Evolutionary conservation across 2,888 invertebrate genomes (phyloP).

Genomic region (Sinelater perroti): DNA sequence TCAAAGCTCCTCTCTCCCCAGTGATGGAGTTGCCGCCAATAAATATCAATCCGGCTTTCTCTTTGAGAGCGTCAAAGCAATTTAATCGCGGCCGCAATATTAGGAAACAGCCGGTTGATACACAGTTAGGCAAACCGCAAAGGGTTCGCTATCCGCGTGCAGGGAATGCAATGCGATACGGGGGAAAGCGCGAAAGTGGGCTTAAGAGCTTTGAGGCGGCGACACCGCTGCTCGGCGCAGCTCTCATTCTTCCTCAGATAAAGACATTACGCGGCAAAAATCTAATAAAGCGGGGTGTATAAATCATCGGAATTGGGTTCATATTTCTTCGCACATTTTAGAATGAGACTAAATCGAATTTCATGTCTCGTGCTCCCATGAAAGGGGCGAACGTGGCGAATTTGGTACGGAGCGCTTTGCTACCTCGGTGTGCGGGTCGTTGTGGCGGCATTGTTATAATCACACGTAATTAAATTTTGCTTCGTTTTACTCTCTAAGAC

Average conservation of each 20-base stretch:
- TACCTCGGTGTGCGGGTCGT: too few species aligned
- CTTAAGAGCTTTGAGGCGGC: constrained; percentile 17
- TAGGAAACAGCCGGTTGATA: constrained; percentile 11
- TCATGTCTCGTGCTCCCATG: too few species aligned
- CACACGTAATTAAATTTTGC: too few species aligned
- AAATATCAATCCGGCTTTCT: too few species aligned
- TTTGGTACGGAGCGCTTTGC: too few species aligned
- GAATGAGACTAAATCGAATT: constrained; percentile 10
- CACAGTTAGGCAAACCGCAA: constrained; percentile 13
- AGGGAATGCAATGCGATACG: not conserved
- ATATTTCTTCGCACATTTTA: constrained; percentile 20
- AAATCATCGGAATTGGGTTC: constrained; percentile 36
- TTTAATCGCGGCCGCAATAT: not conserved
- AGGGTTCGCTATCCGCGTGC: constrained; percentile 15
- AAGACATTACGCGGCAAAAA: constrained; percentile 40
- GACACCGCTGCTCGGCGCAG: constrained; percentile 23
- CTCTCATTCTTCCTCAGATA: constrained; percentile 18
- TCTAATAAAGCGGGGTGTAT: constrained; percentile 39
- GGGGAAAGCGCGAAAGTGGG: constrained; percentile 20
- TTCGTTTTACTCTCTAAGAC: too few species aligned
- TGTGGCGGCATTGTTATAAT: too few species aligned
- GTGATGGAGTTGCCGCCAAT: too few species aligned
- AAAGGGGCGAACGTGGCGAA: not conserved
- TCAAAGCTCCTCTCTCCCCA: too few species aligned
- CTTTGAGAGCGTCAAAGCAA: too few species aligned